Percentiles rank a stretch among this genome's conserved stretches.
These are phyloP conservation scores for Pteria penguin DNA, from an alignment of 2,888 invertebrate genomes.

Conservation along the genomic window DNA sequence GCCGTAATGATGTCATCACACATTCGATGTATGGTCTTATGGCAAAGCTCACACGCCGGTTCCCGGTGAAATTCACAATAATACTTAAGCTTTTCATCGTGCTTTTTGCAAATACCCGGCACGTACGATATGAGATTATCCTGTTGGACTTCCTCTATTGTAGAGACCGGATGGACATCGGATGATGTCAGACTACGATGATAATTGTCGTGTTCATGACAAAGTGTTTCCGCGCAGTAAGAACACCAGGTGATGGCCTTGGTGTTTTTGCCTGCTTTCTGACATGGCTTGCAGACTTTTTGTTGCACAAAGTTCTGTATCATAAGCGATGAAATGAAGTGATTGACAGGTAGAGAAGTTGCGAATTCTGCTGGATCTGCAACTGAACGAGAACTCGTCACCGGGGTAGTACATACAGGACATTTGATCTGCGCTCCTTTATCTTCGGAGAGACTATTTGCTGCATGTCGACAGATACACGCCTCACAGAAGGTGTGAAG, in stretches of 20 bases:
- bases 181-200: constrained; percentile 28
- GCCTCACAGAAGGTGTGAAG: constrained; percentile 34
- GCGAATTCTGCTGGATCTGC: constrained; percentile 19
- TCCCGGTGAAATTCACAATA: constrained; percentile 26
- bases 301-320: constrained; percentile 15
- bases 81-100: constrained; percentile 25
- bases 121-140: constrained; percentile 17
- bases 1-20: constrained; percentile 19
- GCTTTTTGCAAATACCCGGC: constrained; percentile 29
- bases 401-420: constrained; percentile 24
- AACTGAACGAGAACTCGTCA: constrained; percentile 15
- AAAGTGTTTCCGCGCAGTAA: constrained; percentile 37
- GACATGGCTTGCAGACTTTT: constrained; percentile 35
- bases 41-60: constrained; percentile 21
- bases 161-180: constrained; percentile 20
- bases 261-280: constrained; percentile 22
- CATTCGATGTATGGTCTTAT: constrained; percentile 8
- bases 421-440: constrained; percentile 28
- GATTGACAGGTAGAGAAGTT: constrained; percentile 25
- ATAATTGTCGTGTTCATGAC: constrained; percentile 27
- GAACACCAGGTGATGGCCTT: constrained; percentile 35
- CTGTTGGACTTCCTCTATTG: constrained; percentile 21
- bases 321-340: constrained; percentile 37
- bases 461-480: constrained; percentile 22
- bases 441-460: constrained; percentile 4